Conservation (phyloP, 2,113 vertebrate genomes). For the Melanerpes aurifrons region DNA sequence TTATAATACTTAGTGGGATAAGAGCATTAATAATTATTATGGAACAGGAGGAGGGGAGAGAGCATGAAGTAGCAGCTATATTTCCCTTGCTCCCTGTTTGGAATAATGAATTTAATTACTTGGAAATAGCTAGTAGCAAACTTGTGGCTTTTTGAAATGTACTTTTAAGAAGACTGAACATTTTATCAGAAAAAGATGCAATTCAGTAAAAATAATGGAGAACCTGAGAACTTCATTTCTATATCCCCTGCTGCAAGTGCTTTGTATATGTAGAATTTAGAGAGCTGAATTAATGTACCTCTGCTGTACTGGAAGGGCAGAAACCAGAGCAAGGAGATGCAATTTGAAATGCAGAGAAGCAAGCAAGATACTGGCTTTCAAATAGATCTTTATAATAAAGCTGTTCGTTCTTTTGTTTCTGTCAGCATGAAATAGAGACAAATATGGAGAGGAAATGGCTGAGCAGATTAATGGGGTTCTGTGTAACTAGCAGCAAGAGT, state of each 20-base stretch:
- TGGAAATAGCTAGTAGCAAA: constrained; percentile 31
- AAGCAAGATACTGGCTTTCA: background rate
- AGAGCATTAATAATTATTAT: background rate
- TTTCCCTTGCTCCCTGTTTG: constrained; percentile 31
- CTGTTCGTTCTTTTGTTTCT: background rate
- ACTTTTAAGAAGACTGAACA: constrained; percentile 14
- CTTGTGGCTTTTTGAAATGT: constrained; percentile 12
- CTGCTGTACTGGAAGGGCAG: background rate
- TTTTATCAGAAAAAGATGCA: constrained; percentile 1
- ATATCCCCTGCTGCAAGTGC: background rate
- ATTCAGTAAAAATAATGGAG: constrained; percentile 41
- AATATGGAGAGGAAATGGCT: background rate
- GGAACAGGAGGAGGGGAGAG: background rate
- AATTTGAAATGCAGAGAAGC: background rate
- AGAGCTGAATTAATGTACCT: constrained; percentile 12
- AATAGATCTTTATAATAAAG: background rate
- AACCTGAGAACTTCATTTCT: background rate
- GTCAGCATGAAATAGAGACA: background rate
- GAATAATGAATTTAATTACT: constrained; percentile 56
- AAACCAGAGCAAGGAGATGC: background rate
- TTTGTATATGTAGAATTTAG: background rate
- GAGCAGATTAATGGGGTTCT: background rate
- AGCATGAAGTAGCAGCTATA: constrained; percentile 12
- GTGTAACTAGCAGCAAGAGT: background rate
- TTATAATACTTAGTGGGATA: background rate